phyloP scores from a whole-genome alignment of 1,140 invertebrate species.

The Agrypnia vestita region DNA sequence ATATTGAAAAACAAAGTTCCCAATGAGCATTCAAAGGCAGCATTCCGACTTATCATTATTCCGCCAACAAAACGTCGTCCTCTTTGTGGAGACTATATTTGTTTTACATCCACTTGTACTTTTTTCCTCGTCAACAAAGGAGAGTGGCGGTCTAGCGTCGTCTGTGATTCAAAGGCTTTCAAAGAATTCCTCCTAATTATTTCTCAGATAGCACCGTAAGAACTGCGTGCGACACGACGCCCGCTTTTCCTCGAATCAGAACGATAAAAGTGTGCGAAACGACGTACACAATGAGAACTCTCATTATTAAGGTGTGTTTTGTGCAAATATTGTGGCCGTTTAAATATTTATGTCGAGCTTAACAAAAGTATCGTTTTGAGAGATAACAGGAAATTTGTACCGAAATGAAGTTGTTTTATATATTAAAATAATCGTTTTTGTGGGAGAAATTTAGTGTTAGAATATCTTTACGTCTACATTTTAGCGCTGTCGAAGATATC shows the following conservation, averaged over 20 bases:
- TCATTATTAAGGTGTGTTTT: slow-evolving; percentile 20
- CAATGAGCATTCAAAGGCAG: slow-evolving; percentile 47
- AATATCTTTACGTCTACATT: no score
- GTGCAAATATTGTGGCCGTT: slow-evolving; percentile 24
- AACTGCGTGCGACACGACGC: slow-evolving; percentile 7
- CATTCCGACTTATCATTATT: slow-evolving; percentile 50
- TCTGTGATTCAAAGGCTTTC: slow-evolving; percentile 27
- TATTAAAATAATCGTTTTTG: no score
- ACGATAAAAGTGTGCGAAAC: slow-evolving; percentile 39
- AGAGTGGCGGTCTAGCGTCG: background rate
- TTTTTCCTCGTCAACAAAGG: slow-evolving; percentile 12
- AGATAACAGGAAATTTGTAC: slow-evolving; percentile 26
- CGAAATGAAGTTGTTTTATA: background rate
- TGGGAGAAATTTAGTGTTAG: no score
- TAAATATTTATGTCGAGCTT: slow-evolving; percentile 26
- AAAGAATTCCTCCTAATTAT: slow-evolving; percentile 43
- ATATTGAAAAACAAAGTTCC: slow-evolving; percentile 50
- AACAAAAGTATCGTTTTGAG: slow-evolving; percentile 13
- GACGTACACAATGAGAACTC: slow-evolving; percentile 13
- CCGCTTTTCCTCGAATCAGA: slow-evolving; percentile 11
- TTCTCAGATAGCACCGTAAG: slow-evolving; percentile 18
- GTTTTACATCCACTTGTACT: slow-evolving; percentile 36
- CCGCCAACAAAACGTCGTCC: slow-evolving; percentile 42
- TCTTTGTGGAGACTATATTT: slow-evolving; percentile 40
- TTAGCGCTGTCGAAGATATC: no score